Conservation (phyloP, 2,888 invertebrate species). For the Doris montereyensis region DNA sequence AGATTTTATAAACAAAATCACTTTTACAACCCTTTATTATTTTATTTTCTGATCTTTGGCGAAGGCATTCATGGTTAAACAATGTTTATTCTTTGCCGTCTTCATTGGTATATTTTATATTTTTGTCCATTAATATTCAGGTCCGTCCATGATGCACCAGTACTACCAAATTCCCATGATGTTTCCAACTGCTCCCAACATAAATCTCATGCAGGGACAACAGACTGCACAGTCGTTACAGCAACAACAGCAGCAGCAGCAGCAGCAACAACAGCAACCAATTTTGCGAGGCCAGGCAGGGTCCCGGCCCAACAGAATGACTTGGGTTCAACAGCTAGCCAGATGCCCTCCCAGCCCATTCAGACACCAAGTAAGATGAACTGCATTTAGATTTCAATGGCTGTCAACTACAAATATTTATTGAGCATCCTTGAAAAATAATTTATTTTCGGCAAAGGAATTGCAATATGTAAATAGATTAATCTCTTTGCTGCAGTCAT, state of each 20-base stretch:
- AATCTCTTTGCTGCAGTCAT: too few species aligned
- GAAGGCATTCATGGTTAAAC: too few species aligned
- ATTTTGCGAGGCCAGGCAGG: slow-evolving; percentile 68
- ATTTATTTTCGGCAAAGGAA: too few species aligned
- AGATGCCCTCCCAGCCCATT: slow-evolving; percentile 49
- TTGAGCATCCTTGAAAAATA: too few species aligned
- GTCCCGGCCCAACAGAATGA: slow-evolving; percentile 72
- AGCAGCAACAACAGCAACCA: slow-evolving; percentile 77
- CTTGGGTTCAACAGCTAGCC: slow-evolving; percentile 73
- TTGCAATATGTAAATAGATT: too few species aligned
- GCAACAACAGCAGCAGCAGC: slow-evolving; percentile 42
- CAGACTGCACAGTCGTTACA: slow-evolving; percentile 58
- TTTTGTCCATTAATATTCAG: slow-evolving; percentile 46
- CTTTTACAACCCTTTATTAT: too few species aligned
- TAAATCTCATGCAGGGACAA: slow-evolving; percentile 58
- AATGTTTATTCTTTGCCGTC: too few species aligned
- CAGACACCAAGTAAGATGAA: slow-evolving; percentile 59
- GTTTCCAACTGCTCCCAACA: slow-evolving; percentile 83
- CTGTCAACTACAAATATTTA: too few species aligned
- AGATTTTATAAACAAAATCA: too few species aligned
- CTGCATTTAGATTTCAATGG: too few species aligned
- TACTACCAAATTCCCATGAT: slow-evolving; percentile 89
- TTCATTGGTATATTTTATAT: too few species aligned
- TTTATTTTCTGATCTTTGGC: too few species aligned
- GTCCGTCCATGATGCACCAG: slow-evolving; percentile 78